Percentiles rank a stretch among this genome's conserved stretches.
Evolutionary conservation across 2,888 invertebrate genomes (phyloP).

Genomic region (Hypselothyrea guttata): DNA sequence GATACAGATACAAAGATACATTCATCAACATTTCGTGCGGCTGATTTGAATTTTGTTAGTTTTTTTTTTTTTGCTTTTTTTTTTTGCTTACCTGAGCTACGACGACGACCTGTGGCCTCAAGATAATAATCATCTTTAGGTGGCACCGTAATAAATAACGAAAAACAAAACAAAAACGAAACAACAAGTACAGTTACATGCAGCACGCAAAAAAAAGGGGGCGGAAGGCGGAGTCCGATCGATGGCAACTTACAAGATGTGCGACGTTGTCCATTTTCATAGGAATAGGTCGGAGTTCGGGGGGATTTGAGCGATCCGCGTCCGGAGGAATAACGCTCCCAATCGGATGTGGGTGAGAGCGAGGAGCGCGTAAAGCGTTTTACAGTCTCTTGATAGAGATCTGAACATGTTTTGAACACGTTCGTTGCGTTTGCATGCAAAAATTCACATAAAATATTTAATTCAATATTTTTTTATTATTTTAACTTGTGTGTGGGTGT

Average conservation of each 20-base stretch:
- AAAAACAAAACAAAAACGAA: conserved; percentile 38
- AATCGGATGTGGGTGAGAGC: conserved; percentile 79
- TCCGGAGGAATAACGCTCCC: conserved; percentile 73
- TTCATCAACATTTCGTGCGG: conserved; percentile 19
- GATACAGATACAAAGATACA: conserved; percentile 18
- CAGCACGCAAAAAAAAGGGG: conserved; percentile 21
- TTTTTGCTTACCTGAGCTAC: conserved; percentile 80
- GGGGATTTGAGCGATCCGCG: conserved; percentile 68
- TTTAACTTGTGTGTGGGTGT: conserved; percentile 37
- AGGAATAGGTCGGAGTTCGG: conserved; percentile 61
- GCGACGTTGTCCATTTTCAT: conserved; percentile 65
- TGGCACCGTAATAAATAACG: conserved; percentile 40
- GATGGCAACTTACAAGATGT: conserved; percentile 73
- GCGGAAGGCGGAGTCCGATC: conserved; percentile 1
- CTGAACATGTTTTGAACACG: conserved; percentile 44
- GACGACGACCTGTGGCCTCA: conserved; percentile 82
- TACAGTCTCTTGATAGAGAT: conserved; percentile 80
- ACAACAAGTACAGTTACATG: conserved; percentile 53
- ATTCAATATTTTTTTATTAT: conserved; percentile 27
- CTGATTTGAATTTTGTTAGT: too few species aligned
- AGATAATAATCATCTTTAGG: conserved; percentile 79
- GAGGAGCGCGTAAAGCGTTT: conserved; percentile 80
- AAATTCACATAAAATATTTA: conserved; percentile 49
- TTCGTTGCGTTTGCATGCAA: conserved; percentile 31
- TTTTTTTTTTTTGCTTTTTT: too few species aligned